A percentile compares a stretch with the other conserved stretches of the same genome.
phyloP scores from a whole-genome alignment of 2,113 vertebrate species.

The Cyrtonyx montezumae region DNA sequence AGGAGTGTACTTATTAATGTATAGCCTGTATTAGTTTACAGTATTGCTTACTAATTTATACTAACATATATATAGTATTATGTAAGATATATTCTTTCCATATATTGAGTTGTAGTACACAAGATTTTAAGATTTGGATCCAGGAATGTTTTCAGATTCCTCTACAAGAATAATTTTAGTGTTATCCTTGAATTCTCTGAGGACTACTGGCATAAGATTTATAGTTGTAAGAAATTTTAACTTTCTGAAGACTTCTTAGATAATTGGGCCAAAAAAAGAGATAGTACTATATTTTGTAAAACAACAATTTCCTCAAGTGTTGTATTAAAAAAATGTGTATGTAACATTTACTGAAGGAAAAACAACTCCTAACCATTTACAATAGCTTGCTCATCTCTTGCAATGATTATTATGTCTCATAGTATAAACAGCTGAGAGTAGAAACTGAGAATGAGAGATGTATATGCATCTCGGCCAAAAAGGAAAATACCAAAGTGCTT shows the following conservation, averaged over 20 bases:
- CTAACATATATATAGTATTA: not conserved
- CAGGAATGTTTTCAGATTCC: not conserved
- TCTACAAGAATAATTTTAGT: not conserved
- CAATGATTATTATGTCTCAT: not conserved
- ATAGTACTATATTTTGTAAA: not conserved
- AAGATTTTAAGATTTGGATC: not conserved
- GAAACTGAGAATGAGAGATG: slow-evolving; percentile 28
- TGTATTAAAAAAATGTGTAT: not conserved
- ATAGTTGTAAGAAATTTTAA: not conserved
- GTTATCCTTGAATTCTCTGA: not conserved
- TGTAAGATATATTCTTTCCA: not conserved
- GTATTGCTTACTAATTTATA: not conserved
- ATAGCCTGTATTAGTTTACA: not conserved
- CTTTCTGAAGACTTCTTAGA: not conserved
- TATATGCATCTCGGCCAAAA: not conserved
- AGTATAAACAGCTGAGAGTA: not conserved
- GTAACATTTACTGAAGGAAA: not conserved
- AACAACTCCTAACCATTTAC: not conserved
- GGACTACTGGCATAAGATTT: not conserved
- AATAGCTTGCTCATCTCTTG: not conserved
- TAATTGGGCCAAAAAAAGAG: not conserved
- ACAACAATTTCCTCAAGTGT: not conserved
- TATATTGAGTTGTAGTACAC: not conserved
- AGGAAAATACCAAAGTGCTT: not conserved
- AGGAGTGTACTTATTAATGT: not conserved